Evolutionary conservation across 1,140 invertebrate genomes (phyloP), one percentile per base, ranked within the genome.

Genomic region (Hylaeus volcanicus): DNA sequence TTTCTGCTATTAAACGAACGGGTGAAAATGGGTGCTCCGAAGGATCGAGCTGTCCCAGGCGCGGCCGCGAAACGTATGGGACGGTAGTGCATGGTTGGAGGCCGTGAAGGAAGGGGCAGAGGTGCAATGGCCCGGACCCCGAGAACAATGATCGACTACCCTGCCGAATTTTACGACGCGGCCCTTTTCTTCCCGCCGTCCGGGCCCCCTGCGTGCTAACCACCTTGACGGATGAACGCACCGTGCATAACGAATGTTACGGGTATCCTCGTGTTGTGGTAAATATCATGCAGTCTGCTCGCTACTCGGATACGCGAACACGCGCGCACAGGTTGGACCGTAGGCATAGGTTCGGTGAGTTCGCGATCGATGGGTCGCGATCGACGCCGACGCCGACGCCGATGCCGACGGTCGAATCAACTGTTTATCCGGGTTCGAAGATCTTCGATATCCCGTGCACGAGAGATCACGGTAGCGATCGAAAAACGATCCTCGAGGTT

Each of bases 141-240:
- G 15, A 78, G 75, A 82, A 78, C 74, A 81, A 81, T 72, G 80
- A 81, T 81, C 80, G 80, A 79, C 75, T 79, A 73, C 69, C 75
- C 53, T 73, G 76, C 71, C 77, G 77, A 83, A 83, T 82, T 82
- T 82, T 82, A 82, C 82, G 82, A 83, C 71, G 68, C 65, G 58
- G 78, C 55, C 68, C 72, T 68, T 81, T 71, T 81, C 66, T 70
- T 81, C 26, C 56, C 61, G 53, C 66, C 78, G 56, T 65, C 41
- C 71, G 53, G 64, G 56, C 71, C 61, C 76, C 81, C 63, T 66
- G 66, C 61, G 75, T 82, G 81, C 79, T 77, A 77, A 81, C 79
- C 81, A 79, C 63, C 81, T 82, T 79, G 81, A 79, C 76, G 76
- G 75, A 79, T 79, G 81, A 82, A 73, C 75, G 64, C 75, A 82